phyloP scores from a whole-genome alignment of 2,113 vertebrate genomes.

The Halcyon senegalensis region DNA sequence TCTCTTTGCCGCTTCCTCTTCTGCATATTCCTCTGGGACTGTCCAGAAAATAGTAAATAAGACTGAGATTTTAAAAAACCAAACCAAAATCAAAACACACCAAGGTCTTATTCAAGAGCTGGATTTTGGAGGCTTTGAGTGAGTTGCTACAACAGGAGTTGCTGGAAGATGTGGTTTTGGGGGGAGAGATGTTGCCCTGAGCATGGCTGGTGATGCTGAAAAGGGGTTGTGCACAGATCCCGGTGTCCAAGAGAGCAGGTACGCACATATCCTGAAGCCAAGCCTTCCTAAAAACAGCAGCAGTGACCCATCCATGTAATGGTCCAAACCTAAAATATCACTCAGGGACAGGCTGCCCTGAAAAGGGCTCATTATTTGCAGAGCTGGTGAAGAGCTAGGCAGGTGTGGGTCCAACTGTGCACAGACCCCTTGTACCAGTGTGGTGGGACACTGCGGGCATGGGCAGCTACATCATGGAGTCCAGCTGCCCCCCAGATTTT shows the following conservation, averaged over 20 bases:
- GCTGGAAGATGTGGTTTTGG: not conserved
- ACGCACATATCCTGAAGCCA: not conserved
- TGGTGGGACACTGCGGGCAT: not conserved
- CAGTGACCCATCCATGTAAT: fast-evolving
- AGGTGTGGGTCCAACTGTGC: fast-evolving
- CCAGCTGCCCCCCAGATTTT: not conserved
- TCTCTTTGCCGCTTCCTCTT: not conserved
- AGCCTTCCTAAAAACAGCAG: not conserved
- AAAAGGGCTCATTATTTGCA: not conserved
- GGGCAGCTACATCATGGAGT: not conserved
- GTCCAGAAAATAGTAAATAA: not conserved
- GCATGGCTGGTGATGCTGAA: not conserved
- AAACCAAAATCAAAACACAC: not conserved
- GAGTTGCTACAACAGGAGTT: not conserved
- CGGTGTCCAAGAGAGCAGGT: not conserved
- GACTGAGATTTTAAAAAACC: not conserved
- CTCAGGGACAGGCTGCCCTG: not conserved
- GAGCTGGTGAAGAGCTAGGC: not conserved
- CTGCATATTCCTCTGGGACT: not conserved
- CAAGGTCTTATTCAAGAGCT: not conserved
- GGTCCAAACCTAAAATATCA: not conserved
- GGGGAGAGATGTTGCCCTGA: not conserved
- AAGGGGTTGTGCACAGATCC: not conserved
- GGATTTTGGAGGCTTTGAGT: not conserved
- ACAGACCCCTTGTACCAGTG: fast-evolving